phyloP scores from a whole-genome alignment of 2,113 vertebrate genomes.

The Nettapus auritus region DNA sequence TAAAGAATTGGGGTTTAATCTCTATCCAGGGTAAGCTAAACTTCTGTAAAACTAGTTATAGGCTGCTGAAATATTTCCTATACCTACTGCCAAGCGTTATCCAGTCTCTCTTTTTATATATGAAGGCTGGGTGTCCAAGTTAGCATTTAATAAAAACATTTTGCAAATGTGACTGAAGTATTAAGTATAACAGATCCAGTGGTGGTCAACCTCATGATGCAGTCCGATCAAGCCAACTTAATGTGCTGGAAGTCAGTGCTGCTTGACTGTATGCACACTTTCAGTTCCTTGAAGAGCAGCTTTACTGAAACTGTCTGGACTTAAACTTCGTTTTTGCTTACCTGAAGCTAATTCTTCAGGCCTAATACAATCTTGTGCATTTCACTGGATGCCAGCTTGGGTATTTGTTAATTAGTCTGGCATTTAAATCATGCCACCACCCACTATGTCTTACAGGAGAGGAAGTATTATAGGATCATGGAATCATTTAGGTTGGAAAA shows the following conservation, averaged over 20 bases:
- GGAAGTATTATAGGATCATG: not conserved
- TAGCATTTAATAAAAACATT: conserved; percentile 23
- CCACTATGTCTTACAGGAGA: not conserved
- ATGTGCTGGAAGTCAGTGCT: not conserved
- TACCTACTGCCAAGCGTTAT: conserved; percentile 40
- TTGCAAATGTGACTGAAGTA: not conserved
- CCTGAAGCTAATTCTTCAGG: not conserved
- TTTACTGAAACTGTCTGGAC: not conserved
- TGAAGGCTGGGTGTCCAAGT: not conserved
- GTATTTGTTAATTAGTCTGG: not conserved
- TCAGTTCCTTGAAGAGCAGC: not conserved
- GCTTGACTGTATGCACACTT: not conserved
- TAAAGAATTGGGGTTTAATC: conserved; percentile 19
- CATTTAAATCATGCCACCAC: not conserved
- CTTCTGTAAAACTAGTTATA: conserved; percentile 37
- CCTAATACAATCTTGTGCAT: not conserved
- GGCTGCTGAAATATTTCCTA: conserved; percentile 45
- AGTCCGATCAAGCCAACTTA: not conserved
- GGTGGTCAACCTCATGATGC: not conserved
- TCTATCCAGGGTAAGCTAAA: not conserved
- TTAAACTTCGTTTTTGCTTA: not conserved
- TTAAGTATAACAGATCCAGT: not conserved
- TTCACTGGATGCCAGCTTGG: not conserved
- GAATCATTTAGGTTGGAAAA: too few relatives aligned
- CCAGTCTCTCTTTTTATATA: not conserved